These are phyloP conservation scores for Thrips palmi DNA, from an alignment of 1,140 invertebrate species.

Conservation along the genomic window DNA sequence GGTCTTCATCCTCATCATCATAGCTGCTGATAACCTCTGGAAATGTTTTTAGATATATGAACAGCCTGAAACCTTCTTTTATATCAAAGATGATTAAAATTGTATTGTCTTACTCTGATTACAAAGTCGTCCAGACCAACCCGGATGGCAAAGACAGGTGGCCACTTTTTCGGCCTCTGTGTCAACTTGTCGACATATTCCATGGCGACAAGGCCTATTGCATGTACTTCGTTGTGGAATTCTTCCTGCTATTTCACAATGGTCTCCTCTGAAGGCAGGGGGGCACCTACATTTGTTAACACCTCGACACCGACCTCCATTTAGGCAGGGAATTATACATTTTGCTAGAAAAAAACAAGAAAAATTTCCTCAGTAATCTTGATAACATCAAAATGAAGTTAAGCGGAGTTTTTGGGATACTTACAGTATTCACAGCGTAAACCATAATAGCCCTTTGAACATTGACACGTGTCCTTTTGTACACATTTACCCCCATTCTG, in stretches of 20 bases:
- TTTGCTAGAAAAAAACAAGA: slow-evolving; percentile 40
- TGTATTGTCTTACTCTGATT: slow-evolving; percentile 31
- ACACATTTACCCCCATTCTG: slow-evolving; percentile 87
- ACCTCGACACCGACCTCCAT: slow-evolving; percentile 66
- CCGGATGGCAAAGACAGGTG: slow-evolving; percentile 47
- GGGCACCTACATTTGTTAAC: slow-evolving; percentile 72
- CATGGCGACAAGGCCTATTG: slow-evolving; percentile 47
- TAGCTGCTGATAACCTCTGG: background rate
- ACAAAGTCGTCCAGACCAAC: slow-evolving; percentile 52
- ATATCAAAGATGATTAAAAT: slow-evolving; percentile 4
- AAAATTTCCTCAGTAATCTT: background rate
- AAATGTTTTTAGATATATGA: background rate
- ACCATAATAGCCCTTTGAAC: slow-evolving; percentile 77
- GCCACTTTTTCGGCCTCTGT: no score
- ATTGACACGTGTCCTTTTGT: slow-evolving; percentile 80
- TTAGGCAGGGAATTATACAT: slow-evolving; percentile 73
- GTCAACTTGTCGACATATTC: slow-evolving; percentile 51
- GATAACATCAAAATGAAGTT: background rate
- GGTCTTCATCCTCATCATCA: no score
- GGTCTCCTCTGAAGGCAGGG: slow-evolving; percentile 55
- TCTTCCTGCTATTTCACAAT: slow-evolving; percentile 62
- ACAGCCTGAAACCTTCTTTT: background rate
- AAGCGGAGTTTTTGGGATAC: slow-evolving; percentile 22
- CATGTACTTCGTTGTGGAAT: slow-evolving; percentile 44
- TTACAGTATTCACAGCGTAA: slow-evolving; percentile 77